A percentile compares a stretch with the other conserved stretches of the same genome.
Evolutionary conservation across 2,888 invertebrate genomes (phyloP).

Genomic region (Pristionchus japonicus): DNA sequence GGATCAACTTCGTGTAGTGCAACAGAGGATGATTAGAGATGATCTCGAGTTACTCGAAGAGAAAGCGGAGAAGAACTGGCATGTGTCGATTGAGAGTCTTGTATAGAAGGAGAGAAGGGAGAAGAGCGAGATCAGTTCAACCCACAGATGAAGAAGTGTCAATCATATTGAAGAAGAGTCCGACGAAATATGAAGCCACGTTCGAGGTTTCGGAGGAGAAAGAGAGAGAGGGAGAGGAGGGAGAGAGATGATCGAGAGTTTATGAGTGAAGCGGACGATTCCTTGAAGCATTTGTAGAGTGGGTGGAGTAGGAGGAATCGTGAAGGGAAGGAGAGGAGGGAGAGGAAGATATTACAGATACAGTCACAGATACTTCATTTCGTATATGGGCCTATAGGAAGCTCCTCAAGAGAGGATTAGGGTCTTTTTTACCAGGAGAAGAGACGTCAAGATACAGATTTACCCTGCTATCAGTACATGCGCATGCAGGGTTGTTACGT

Average conservation of each 20-base stretch:
- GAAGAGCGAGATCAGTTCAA: neutral
- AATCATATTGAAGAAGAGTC: constrained; percentile 33
- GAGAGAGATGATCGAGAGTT: constrained; percentile 19
- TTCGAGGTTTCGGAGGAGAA: neutral
- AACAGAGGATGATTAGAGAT: neutral
- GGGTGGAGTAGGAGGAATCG: neutral
- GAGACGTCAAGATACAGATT: too few species aligned
- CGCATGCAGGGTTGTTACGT: too few species aligned
- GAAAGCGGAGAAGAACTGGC: constrained; percentile 36
- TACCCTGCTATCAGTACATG: too few species aligned
- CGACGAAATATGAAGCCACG: constrained; percentile 39
- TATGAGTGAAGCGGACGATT: neutral
- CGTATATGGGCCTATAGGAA: too few species aligned
- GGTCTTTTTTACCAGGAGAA: too few species aligned
- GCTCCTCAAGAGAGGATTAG: too few species aligned
- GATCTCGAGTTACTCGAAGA: constrained; percentile 8
- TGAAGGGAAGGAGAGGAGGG: too few species aligned
- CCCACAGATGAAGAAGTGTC: constrained; percentile 16
- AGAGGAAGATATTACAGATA: too few species aligned
- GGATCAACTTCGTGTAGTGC: neutral
- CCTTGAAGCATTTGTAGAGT: neutral
- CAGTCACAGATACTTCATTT: too few species aligned
- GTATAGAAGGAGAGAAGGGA: constrained; percentile 30
- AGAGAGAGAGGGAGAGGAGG: neutral
- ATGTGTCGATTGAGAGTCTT: neutral